These are phyloP conservation scores for Prenolepis imparis DNA, from an alignment of 2,888 invertebrate genomes.

Conservation along the genomic window DNA sequence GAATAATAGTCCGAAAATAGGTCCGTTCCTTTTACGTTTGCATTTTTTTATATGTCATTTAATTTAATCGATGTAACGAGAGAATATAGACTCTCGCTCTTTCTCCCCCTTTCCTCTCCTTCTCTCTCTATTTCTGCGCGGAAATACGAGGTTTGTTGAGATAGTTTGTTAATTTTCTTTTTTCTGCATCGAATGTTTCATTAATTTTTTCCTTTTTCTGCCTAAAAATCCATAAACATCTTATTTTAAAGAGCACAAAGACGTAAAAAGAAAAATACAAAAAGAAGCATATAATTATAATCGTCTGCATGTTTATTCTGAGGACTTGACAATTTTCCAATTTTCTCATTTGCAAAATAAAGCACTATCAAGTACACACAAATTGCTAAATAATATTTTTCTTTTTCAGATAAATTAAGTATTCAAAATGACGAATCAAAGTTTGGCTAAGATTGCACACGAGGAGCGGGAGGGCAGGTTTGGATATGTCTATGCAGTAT, in stretches of 20 bases:
- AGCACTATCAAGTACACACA: background rate
- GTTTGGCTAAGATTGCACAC: constrained; percentile 91
- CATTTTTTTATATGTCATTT: background rate
- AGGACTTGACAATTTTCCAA: constrained; percentile 21
- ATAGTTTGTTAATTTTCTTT: background rate
- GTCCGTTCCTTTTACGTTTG: too few relatives aligned
- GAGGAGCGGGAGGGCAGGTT: constrained; percentile 95
- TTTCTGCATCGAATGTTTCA: background rate
- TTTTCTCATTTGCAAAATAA: background rate
- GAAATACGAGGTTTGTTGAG: background rate
- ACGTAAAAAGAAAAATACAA: background rate
- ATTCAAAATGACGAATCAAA: constrained; percentile 88
- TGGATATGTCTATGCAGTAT: constrained; percentile 98
- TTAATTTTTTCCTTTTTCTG: background rate
- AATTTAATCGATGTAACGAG: background rate
- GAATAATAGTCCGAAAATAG: background rate
- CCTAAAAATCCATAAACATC: background rate
- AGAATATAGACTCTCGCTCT: background rate
- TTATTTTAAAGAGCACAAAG: background rate
- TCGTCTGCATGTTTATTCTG: constrained; percentile 12
- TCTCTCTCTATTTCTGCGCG: background rate
- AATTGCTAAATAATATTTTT: constrained; percentile 16
- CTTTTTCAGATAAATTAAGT: constrained; percentile 68
- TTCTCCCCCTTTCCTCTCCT: background rate
- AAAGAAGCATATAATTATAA: background rate